Conservation (phyloP, 2,888 invertebrate genomes). For the Agrochola circellaris region DNA sequence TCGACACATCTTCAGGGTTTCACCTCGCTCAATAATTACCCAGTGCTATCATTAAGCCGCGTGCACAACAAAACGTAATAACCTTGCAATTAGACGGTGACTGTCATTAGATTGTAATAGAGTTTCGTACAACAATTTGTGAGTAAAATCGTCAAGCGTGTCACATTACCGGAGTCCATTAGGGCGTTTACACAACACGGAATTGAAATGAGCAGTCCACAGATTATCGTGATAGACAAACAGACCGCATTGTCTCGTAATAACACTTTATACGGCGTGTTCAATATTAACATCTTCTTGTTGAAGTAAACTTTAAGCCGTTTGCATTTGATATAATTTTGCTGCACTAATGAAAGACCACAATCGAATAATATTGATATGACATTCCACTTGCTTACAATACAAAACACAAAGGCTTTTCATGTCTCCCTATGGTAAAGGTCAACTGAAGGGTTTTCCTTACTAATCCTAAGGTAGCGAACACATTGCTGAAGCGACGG, state of each 20-base stretch:
- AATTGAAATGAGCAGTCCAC: constrained; percentile 90
- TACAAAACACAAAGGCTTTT: constrained; percentile 9
- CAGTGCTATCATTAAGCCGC: constrained; percentile 86
- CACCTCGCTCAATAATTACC: constrained; percentile 90
- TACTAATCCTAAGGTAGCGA: constrained; percentile 23
- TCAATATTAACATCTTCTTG: constrained; percentile 52
- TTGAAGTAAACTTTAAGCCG: not conserved
- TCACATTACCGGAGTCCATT: constrained; percentile 90
- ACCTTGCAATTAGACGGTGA: constrained; percentile 89
- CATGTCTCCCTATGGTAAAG: not conserved
- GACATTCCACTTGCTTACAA: constrained; percentile 7
- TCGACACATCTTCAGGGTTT: constrained; percentile 90
- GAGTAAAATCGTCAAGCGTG: constrained; percentile 91
- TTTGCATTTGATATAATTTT: not conserved
- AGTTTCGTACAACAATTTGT: constrained; percentile 90
- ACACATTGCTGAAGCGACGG: constrained; percentile 7
- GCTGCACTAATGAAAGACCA: not conserved
- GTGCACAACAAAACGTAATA: constrained; percentile 89
- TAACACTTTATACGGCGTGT: constrained; percentile 85
- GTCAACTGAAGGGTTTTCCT: constrained; percentile 29
- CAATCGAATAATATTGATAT: not conserved
- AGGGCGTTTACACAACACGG: constrained; percentile 90
- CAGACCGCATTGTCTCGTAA: constrained; percentile 89
- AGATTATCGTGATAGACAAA: constrained; percentile 90
- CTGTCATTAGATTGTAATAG: constrained; percentile 90